phyloP scores from a whole-genome alignment of 2,888 invertebrate genomes.

The Copidosoma aretas region DNA sequence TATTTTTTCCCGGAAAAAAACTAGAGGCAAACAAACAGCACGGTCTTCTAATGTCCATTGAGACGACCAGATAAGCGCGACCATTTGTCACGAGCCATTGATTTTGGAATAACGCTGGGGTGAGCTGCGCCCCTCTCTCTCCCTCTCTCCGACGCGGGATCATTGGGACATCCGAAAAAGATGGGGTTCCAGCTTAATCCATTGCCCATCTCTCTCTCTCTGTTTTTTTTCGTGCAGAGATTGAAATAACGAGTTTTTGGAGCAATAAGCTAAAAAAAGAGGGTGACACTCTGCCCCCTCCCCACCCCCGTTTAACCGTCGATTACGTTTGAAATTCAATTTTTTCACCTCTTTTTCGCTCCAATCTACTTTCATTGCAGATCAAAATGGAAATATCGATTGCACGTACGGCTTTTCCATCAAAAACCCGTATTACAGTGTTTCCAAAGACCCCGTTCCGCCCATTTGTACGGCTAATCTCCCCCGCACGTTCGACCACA shows the following conservation, averaged over 20 bases:
- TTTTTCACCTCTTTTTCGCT: conserved; percentile 12
- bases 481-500: too few species aligned
- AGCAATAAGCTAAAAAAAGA: background rate
- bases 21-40: conserved; percentile 24
- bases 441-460: too few species aligned
- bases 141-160: background rate
- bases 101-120: conserved; percentile 32
- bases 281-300: background rate
- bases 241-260: conserved; percentile 35
- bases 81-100: conserved; percentile 41
- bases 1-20: conserved; percentile 16
- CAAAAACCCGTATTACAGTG: too few species aligned
- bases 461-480: too few species aligned
- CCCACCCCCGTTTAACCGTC: background rate
- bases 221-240: conserved; percentile 10
- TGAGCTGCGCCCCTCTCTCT: conserved; percentile 23
- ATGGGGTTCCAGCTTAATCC: conserved; percentile 22
- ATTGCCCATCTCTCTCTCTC: conserved; percentile 13
- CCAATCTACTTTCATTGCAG: too few species aligned
- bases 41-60: conserved; percentile 33
- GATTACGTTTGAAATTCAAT: background rate
- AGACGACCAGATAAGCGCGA: conserved; percentile 31
- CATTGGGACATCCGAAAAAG: conserved; percentile 31
- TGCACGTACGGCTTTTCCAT: too few species aligned
- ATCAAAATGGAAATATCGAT: too few species aligned